Evolutionary conservation across 1,140 invertebrate genomes (phyloP).

Genomic region (Drosophila nebulosa): DNA sequence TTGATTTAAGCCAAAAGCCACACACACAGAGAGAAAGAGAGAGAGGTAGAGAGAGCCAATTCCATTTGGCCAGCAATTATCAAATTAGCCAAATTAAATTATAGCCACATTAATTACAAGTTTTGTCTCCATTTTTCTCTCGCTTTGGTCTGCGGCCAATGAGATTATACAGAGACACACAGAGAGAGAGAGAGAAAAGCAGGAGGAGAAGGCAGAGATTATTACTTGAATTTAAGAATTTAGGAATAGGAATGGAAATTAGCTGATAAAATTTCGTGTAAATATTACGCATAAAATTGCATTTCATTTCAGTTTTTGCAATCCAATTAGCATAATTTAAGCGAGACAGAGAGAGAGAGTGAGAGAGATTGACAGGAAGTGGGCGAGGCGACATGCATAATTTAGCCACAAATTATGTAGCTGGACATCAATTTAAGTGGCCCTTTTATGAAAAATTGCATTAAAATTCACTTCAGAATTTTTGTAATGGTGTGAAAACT

Average conservation of each 20-base stretch:
- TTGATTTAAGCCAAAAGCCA: background rate
- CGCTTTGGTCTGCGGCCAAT: background rate
- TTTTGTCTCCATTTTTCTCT: background rate
- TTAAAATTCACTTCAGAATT: background rate
- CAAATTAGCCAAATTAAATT: conserved; percentile 2
- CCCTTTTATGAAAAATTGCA: background rate
- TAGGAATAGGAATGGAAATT: background rate
- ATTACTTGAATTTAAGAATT: background rate
- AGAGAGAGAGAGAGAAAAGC: no score
- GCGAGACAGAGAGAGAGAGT: no score
- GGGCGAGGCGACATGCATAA: background rate
- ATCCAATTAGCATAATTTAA: background rate
- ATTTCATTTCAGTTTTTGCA: background rate
- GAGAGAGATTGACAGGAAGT: no score
- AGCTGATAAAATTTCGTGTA: background rate
- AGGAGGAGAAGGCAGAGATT: background rate
- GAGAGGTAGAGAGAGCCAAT: background rate
- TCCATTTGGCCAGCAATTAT: background rate
- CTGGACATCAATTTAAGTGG: background rate
- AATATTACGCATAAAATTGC: background rate
- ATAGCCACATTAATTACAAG: background rate
- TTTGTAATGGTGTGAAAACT: background rate
- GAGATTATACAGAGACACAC: background rate
- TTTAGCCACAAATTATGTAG: background rate
- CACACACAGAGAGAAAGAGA: background rate